Percentiles rank a stretch among this genome's conserved stretches.
Evolutionary conservation across 2,113 vertebrate genomes (phyloP).

Genomic region (Xerus inauris): DNA sequence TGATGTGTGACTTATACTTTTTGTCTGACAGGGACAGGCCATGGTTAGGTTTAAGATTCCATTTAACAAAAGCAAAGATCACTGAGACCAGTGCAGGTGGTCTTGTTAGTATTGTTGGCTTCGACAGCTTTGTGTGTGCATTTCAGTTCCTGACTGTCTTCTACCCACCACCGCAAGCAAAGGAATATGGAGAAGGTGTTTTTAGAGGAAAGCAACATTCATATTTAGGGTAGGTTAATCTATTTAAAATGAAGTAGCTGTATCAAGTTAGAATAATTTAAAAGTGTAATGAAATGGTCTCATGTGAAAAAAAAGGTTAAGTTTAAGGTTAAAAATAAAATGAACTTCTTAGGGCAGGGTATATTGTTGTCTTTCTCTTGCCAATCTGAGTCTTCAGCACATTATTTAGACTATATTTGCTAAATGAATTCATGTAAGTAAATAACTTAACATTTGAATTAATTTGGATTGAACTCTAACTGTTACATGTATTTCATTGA

Average conservation of each 20-base stretch:
- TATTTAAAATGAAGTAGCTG: background rate
- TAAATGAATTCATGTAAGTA: conserved; percentile 19
- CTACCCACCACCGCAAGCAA: background rate
- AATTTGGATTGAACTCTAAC: background rate
- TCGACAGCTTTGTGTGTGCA: background rate
- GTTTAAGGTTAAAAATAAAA: background rate
- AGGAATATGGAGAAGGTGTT: background rate
- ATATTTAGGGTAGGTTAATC: background rate
- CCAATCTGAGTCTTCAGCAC: background rate
- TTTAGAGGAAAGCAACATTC: background rate
- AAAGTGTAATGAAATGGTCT: background rate
- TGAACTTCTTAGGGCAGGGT: background rate
- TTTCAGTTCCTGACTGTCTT: background rate
- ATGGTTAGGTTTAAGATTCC: background rate
- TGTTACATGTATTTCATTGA: background rate
- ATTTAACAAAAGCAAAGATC: background rate
- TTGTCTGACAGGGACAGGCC: background rate
- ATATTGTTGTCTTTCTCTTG: background rate
- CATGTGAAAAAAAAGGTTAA: background rate
- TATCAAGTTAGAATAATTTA: background rate
- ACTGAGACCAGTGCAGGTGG: background rate
- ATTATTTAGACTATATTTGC: background rate
- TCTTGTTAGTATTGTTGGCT: background rate
- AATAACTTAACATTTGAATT: background rate
- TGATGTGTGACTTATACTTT: background rate